Conservation (phyloP, 2,888 invertebrate genomes). For the Leptarthrus brevirostris region DNA sequence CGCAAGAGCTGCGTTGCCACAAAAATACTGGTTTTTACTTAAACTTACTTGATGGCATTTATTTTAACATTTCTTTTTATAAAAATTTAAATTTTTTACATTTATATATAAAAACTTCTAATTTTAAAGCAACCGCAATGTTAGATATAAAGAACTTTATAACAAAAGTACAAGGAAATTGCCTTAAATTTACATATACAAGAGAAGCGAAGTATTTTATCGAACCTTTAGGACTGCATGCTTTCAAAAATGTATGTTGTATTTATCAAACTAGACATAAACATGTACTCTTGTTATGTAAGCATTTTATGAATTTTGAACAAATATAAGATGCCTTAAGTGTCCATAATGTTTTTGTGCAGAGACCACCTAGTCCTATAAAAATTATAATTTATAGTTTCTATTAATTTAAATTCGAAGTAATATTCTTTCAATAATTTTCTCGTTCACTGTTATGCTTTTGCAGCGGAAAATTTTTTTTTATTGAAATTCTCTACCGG, state of each 20-base stretch:
- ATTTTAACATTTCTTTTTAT: background rate
- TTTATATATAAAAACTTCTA: conserved; percentile 1
- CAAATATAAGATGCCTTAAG: background rate
- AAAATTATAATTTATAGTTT: no score
- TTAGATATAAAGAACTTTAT: conserved; percentile 6
- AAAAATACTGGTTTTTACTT: background rate
- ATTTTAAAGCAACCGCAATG: background rate
- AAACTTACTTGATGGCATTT: conserved; percentile 23
- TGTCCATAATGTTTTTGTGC: no score
- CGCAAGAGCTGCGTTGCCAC: background rate
- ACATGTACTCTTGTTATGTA: background rate
- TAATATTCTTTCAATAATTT: no score
- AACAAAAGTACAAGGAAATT: conserved; percentile 39
- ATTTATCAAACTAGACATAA: background rate
- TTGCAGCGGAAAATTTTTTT: no score
- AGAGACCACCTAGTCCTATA: no score
- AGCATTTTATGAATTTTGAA: background rate
- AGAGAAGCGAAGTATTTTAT: background rate
- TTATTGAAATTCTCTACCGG: no score
- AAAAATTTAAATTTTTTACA: background rate
- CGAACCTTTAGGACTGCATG: background rate
- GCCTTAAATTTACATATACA: conserved; percentile 3
- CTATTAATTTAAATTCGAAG: no score
- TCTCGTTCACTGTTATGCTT: no score
- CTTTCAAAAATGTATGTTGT: background rate